These are phyloP conservation scores for Poeciliopsis gracilis DNA, from an alignment of 2,797 vertebrate genomes.

Conservation along the genomic window DNA sequence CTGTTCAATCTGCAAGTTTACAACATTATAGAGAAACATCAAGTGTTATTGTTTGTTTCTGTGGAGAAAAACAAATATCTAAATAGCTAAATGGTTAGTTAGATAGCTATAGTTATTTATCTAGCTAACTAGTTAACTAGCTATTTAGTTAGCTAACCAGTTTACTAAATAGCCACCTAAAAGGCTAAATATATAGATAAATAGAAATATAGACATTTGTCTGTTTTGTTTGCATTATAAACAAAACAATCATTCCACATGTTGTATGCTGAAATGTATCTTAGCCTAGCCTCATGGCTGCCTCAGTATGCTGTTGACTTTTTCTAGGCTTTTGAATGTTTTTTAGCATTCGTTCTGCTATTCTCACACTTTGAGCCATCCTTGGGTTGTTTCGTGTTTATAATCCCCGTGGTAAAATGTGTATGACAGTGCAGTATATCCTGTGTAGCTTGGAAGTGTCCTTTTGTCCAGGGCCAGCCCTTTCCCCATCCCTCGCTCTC, in stretches of 20 bases:
- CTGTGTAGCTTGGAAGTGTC: conserved; percentile 31
- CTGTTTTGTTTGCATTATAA: background rate
- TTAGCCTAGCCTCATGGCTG: background rate
- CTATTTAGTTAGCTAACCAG: too few species aligned
- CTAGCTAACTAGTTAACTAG: too few species aligned
- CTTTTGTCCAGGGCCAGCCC: conserved; percentile 52
- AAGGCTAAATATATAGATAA: background rate
- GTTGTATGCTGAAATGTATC: background rate
- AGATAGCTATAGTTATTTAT: too few species aligned
- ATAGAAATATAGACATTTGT: background rate
- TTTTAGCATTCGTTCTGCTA: background rate
- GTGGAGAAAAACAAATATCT: background rate
- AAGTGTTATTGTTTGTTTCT: background rate
- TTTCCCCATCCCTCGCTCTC: conserved; percentile 71
- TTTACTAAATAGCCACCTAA: too few species aligned
- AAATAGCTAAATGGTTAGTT: too few species aligned
- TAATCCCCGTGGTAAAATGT: conserved; percentile 6
- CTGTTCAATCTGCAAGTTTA: too few species aligned
- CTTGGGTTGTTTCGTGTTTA: background rate
- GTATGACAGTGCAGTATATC: background rate
- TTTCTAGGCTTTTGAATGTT: background rate
- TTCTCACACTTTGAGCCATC: background rate
- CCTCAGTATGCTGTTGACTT: background rate
- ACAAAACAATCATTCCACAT: background rate
- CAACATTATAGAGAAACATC: too few species aligned